Percentiles rank a stretch among this genome's conserved stretches.
These are phyloP conservation scores for Colletes gigas DNA, from an alignment of 1,140 invertebrate genomes.

Conservation along the genomic window DNA sequence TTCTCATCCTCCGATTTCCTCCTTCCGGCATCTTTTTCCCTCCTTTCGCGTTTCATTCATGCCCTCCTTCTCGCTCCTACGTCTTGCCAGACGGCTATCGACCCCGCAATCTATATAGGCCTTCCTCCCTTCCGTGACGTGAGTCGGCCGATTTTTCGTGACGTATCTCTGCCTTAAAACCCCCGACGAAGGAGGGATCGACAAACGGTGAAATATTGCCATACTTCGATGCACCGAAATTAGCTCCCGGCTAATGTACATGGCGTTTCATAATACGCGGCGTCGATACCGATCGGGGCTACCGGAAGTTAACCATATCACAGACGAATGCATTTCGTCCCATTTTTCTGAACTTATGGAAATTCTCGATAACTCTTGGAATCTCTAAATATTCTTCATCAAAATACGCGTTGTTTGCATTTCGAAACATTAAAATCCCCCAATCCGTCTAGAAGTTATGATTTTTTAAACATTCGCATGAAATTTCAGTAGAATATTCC, in stretches of 20 bases:
- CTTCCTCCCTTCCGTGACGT: slow-evolving; percentile 36
- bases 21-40: slow-evolving; percentile 20
- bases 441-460: too few relatives aligned
- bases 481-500: too few relatives aligned
- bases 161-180: slow-evolving; percentile 32
- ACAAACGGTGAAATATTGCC: slow-evolving; percentile 38
- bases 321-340: too few relatives aligned
- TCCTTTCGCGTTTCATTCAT: neutral
- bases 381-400: too few relatives aligned
- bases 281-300: too few relatives aligned
- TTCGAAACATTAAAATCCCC: too few relatives aligned
- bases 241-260: slow-evolving; percentile 15
- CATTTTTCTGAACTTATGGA: too few relatives aligned
- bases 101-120: slow-evolving; percentile 57
- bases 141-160: slow-evolving; percentile 65
- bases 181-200: slow-evolving; percentile 4
- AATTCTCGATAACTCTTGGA: too few relatives aligned
- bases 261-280: too few relatives aligned
- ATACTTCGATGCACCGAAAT: slow-evolving; percentile 26
- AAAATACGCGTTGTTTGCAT: too few relatives aligned
- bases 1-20: slow-evolving; percentile 30
- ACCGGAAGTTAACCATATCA: too few relatives aligned
- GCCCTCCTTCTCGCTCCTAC: neutral
- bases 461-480: too few relatives aligned
- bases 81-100: slow-evolving; percentile 57